phyloP scores from a whole-genome alignment of 2,113 vertebrate genomes.

The Nyctibius bracteatus region DNA sequence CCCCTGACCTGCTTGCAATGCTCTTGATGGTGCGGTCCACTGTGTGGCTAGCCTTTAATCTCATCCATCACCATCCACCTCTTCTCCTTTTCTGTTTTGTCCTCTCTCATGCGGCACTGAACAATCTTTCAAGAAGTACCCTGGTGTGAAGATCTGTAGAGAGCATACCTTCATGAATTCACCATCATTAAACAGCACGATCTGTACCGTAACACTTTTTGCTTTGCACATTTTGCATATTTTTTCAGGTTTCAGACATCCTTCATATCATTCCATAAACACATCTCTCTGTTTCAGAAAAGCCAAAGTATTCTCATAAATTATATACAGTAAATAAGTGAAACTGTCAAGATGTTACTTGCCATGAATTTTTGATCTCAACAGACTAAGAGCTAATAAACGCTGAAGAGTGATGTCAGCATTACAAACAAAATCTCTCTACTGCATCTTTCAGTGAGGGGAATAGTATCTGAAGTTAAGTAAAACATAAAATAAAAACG shows the following conservation, averaged over 20 bases:
- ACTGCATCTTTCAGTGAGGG: neutral
- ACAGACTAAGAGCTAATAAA: neutral
- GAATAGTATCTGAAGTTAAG: neutral
- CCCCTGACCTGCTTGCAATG: neutral
- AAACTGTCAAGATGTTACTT: neutral
- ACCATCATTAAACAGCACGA: neutral
- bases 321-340: neutral
- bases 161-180: neutral
- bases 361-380: neutral
- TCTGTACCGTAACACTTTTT: accelerated
- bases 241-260: neutral
- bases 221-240: neutral
- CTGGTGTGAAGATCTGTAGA: neutral
- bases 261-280: neutral
- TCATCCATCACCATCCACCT: neutral
- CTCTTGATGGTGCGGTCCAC: accelerated
- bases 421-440: neutral
- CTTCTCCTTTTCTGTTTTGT: neutral
- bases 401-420: neutral
- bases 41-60: neutral
- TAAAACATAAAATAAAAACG: neutral
- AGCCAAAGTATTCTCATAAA: neutral
- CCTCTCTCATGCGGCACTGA: neutral
- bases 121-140: neutral
- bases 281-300: neutral